phyloP scores from a whole-genome alignment of 1,140 invertebrate species.

The Bicyclus anynana region DNA sequence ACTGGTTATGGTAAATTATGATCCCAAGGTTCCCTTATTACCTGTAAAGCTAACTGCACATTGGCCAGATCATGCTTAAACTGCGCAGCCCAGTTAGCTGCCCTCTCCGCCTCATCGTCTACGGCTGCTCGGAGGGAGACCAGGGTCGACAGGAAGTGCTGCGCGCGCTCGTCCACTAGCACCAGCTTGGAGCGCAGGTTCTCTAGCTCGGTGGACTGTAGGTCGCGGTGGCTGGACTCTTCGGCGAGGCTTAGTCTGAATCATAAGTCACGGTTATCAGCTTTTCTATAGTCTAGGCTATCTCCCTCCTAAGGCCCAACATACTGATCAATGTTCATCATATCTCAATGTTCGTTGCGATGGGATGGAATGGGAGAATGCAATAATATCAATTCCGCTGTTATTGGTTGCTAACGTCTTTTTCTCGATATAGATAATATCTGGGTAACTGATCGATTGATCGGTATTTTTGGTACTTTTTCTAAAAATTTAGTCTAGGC shows the following conservation, averaged over 20 bases:
- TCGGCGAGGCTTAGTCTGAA: constrained; percentile 50
- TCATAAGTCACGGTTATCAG: background rate
- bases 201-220: constrained; percentile 58
- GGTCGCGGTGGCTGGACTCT: constrained; percentile 46
- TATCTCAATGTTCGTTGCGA: too few species aligned
- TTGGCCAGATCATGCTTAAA: constrained; percentile 65
- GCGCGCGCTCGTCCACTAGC: constrained; percentile 55
- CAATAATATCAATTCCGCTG: too few species aligned
- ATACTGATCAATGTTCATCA: too few species aligned
- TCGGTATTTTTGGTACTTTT: too few species aligned
- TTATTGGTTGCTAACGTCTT: too few species aligned
- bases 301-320: too few species aligned
- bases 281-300: too few species aligned
- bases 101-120: constrained; percentile 54
- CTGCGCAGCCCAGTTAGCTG: constrained; percentile 61
- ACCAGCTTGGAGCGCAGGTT: constrained; percentile 51
- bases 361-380: too few species aligned
- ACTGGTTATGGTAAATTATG: too few species aligned
- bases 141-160: constrained; percentile 62
- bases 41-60: constrained; percentile 65
- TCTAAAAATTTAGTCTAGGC: too few species aligned
- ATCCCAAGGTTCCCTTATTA: constrained; percentile 18
- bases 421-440: too few species aligned
- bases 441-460: too few species aligned
- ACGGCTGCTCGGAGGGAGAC: constrained; percentile 46